Evolutionary conservation across 2,888 invertebrate species (phyloP), one percentile per base, ranked within the genome.

Genomic region (Drosophila emarginata): DNA sequence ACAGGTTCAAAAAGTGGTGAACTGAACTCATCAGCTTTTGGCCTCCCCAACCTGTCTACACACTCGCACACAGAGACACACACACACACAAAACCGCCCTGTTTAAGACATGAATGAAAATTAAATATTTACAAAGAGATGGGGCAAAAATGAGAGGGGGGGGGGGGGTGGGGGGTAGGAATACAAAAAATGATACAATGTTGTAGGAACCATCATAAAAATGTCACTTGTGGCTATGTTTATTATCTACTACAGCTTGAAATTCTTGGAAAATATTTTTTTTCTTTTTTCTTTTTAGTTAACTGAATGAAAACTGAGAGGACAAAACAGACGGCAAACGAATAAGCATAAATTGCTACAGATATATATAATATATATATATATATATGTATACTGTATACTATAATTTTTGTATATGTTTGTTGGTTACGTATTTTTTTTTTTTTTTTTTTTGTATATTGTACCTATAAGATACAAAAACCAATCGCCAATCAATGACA

Each of bases 61-160:
- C 11, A 11, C 12, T 11, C 45, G 15, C 14, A 40, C 53, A 45
- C 18, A 15, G 40, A 39, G n/a, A 40, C 18, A 45, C 11, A 45
- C 12, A 40, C 45, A 28, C 11, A 58, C 6, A 39, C 50, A 18
- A 50, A n/a, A 54, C 37, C 53, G 21, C 18, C 21, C 18, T 45
- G 45, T 39, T 45, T 18, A 52, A 60, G 64, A 61, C 71, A 80
- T 86, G 84, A 86, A 82, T 86, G 87, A 73, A 83, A 70, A 72
- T 72, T 37, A 67, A 58, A 71, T 65, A 71, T 56, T 66, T 53
- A 61, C 40, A 58, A 58, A 50, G 51, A 57, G 18, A 45, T 11
- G 45, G 45, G 7, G 2, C 1, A 45, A 18, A 15, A 9, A 45
- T 1, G 18, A n/a, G n/a, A n/a, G n/a, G n/a, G n/a, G n/a, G n/a